Base-by-base conservation (phyloP, 2,888 invertebrate genomes). In the Lithophane ornitopus region DNA sequence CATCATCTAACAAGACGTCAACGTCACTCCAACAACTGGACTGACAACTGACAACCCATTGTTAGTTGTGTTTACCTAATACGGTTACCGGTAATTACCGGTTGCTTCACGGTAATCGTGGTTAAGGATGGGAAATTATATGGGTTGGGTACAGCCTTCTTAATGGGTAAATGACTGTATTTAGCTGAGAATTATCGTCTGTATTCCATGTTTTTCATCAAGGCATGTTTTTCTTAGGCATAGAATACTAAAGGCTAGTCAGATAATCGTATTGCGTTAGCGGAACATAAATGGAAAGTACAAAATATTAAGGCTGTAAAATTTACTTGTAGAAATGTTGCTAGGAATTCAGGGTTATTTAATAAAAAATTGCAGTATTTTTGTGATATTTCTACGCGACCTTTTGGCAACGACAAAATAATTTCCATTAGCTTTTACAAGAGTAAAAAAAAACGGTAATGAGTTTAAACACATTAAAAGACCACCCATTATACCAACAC, bases 181-280 rank as follows among this genome's bases (percentile, higher is more conserved):
- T 63, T 6, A 19, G 12, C 3, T 19, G 2, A 65, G 7, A 19
- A 26, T 63, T 19, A 7, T 26, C 7, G 3, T 44, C 19, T 7
- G 11, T 56, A 14, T 26, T 14, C 14, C 7, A 26, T 54, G n/a
- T 54, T n/a, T 54, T 54, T 54, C 54, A 54, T 54, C 22, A 22
- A 49, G 19, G 2, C 34, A 34, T 34, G 34, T 11, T 22, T n/a
- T n/a, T 52, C 8, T 52, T 9, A 22, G 52, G 52, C 52, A n/a
- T 22, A 52, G 22, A 52, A 0, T 52, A 9, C 3, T 22, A 19
- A 52, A 49, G 49, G 19, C 14, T 46, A 16, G 46, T 6, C 14
- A 46, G 4, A 16, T 16, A 87, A 87, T 80, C 74, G 72, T 74
- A 80, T 84, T 79, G 78, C 70, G 78, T 81, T 81, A 81, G 63